Conservation (phyloP, 2,888 invertebrate genomes). For the Chloroclystis v-ata region DNA sequence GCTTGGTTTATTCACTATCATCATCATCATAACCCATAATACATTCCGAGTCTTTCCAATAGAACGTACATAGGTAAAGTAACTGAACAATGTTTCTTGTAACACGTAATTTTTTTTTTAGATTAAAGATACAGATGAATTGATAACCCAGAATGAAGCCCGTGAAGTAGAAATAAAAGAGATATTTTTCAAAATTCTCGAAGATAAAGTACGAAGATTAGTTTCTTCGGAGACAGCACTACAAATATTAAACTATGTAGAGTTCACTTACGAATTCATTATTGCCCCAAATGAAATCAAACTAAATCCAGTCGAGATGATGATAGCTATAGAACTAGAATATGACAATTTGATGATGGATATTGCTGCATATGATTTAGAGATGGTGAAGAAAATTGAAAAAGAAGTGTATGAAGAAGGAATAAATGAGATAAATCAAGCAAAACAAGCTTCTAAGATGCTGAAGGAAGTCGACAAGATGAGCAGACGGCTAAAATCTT, state of each 20-base stretch:
- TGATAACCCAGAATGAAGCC: constrained; percentile 48
- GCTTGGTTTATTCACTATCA: too few relatives aligned
- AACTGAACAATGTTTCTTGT: too few relatives aligned
- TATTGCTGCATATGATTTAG: constrained; percentile 58
- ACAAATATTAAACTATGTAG: constrained; percentile 80
- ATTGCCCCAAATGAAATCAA: constrained; percentile 80
- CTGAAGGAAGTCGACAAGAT: constrained; percentile 65
- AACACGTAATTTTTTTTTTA: constrained; percentile 34
- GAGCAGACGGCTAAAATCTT: constrained; percentile 56
- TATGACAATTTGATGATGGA: constrained; percentile 63
- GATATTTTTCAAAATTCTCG: constrained; percentile 56
- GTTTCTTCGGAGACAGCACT: constrained; percentile 79
- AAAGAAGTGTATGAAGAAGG: constrained; percentile 59
- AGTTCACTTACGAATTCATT: constrained; percentile 81
- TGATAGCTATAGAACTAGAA: constrained; percentile 76
- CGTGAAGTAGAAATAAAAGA: constrained; percentile 60
- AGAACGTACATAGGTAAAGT: too few relatives aligned
- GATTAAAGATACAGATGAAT: constrained; percentile 54
- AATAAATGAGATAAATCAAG: constrained; percentile 50
- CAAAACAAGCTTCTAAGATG: constrained; percentile 56
- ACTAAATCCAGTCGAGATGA: constrained; percentile 79
- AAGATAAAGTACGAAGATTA: constrained; percentile 69
- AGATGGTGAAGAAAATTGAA: constrained; percentile 57
- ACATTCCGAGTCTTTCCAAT: too few relatives aligned
- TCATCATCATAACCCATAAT: too few relatives aligned